phyloP scores from a whole-genome alignment of 1,140 invertebrate species.

The Nasonia longicornis region DNA sequence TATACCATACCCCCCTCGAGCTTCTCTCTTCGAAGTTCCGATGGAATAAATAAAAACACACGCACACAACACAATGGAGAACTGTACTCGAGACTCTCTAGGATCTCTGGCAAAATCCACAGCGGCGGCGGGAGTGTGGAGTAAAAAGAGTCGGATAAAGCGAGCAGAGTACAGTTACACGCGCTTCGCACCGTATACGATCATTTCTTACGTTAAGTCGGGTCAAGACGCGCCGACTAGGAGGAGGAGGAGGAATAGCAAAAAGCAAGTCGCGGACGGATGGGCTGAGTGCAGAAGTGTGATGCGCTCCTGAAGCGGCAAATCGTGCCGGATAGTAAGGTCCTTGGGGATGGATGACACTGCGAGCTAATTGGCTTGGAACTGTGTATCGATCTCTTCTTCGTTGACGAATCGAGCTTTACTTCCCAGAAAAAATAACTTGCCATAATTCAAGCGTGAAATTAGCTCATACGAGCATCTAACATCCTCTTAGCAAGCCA shows the following conservation, averaged over 20 bases:
- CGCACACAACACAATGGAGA: not conserved
- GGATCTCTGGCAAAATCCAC: not conserved
- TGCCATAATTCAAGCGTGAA: no score
- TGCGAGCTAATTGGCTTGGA: no score
- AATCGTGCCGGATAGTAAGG: not conserved
- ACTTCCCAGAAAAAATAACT: no score
- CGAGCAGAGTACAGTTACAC: conserved; percentile 55
- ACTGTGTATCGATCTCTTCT: no score
- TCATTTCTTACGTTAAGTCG: conserved; percentile 50
- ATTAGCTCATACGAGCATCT: not conserved
- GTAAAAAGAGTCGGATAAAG: conserved; percentile 35
- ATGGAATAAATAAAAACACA: no score
- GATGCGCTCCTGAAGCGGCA: conserved; percentile 18
- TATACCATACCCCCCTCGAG: no score
- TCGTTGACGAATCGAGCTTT: no score
- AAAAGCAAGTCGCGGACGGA: conserved; percentile 9
- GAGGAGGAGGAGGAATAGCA: not conserved
- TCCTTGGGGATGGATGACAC: not conserved
- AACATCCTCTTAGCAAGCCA: not conserved
- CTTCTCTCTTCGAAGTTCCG: no score
- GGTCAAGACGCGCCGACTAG: conserved; percentile 47
- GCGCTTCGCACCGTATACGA: conserved; percentile 43
- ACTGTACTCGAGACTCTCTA: not conserved
- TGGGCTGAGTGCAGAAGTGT: not conserved
- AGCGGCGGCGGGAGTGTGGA: not conserved